Conservation (phyloP, 1,140 invertebrate species). For the Bombus vancouverensis region DNA sequence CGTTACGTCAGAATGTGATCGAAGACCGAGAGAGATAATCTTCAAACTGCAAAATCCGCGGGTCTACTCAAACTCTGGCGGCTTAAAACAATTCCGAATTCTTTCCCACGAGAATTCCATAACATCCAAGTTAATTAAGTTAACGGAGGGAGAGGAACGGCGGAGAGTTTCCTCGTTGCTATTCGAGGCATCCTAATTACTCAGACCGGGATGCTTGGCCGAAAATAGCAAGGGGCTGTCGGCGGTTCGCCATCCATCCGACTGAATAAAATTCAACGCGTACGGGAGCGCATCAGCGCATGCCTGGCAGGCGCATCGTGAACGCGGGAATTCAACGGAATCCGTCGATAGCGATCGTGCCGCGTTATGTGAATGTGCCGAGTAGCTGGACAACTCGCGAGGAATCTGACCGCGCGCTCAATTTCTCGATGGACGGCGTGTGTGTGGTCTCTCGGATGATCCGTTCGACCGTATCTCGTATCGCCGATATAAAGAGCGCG, state of each 20-base stretch:
- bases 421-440: constrained; percentile 43
- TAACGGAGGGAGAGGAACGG: neutral
- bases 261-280: constrained; percentile 42
- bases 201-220: constrained; percentile 12
- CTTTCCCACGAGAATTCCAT: constrained; percentile 22
- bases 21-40: neutral
- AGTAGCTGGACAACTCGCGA: constrained; percentile 17
- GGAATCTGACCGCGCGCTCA: constrained; percentile 43
- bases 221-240: constrained; percentile 30
- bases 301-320: neutral
- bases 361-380: constrained; percentile 50
- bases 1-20: neutral
- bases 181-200: constrained; percentile 21
- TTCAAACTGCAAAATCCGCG: neutral
- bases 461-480: neutral
- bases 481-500: neutral
- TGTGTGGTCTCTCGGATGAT: constrained; percentile 24
- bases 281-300: neutral
- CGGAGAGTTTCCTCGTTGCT: constrained; percentile 1
- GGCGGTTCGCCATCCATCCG: neutral
- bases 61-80: neutral
- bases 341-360: constrained; percentile 53
- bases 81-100: constrained; percentile 15
- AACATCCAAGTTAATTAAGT: constrained; percentile 16
- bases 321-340: constrained; percentile 50